Evolutionary conservation across 2,888 invertebrate species (phyloP).

Genomic region (Podabrus alpinus): DNA sequence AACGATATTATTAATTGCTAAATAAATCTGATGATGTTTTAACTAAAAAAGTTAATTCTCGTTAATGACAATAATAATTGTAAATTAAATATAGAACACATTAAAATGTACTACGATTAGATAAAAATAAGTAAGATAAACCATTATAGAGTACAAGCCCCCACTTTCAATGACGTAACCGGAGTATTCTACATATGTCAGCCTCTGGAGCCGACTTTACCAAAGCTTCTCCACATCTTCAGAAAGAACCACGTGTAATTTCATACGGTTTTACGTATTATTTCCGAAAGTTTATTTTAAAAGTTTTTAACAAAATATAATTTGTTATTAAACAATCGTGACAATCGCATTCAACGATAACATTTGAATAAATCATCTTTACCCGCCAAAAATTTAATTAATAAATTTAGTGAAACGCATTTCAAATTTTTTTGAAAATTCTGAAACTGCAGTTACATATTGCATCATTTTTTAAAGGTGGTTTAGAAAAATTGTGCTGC

Average conservation of each 20-base stretch:
- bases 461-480: not conserved
- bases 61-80: not conserved
- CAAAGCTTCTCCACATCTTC: conserved; percentile 27
- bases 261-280: conserved; percentile 3
- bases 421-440: not conserved
- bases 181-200: conserved; percentile 26
- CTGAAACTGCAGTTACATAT: not conserved
- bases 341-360: not conserved
- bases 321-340: not conserved
- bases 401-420: conserved; percentile 2
- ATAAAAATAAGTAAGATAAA: conserved; percentile 12
- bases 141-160: conserved; percentile 15
- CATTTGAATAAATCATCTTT: not conserved
- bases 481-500: not conserved
- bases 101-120: conserved; percentile 10
- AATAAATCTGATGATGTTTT: not conserved
- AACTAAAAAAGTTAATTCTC: not conserved
- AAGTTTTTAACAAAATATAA: not conserved
- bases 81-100: conserved; percentile 4
- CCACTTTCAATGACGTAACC: conserved; percentile 27
- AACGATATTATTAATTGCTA: not conserved
- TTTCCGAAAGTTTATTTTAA: not conserved
- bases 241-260: conserved; percentile 22
- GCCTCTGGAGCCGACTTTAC: conserved; percentile 27
- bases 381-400: not conserved